phyloP scores from a whole-genome alignment of 2,113 vertebrate genomes.

The Cryptotis parvus region DNA sequence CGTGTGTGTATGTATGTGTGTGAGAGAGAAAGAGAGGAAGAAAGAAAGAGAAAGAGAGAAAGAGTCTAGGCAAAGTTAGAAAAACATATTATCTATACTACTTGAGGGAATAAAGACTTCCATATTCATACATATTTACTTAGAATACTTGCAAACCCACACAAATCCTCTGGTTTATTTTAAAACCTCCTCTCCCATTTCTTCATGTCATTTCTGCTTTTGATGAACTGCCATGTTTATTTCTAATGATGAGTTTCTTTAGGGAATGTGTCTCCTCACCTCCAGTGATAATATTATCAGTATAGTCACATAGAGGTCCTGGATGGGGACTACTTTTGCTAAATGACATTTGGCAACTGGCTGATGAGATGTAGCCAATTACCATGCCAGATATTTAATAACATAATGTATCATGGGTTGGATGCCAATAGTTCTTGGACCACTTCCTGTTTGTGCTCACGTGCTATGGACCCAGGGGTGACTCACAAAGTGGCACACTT shows the following conservation, averaged over 20 bases:
- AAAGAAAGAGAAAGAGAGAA: no score
- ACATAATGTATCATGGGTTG: constrained; percentile 78
- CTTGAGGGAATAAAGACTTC: constrained; percentile 25
- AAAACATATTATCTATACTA: not conserved
- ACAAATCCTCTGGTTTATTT: constrained; percentile 18
- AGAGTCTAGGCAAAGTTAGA: constrained; percentile 40
- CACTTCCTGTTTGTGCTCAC: constrained; percentile 70
- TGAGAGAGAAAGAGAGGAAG: no score
- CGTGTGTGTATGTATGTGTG: no score
- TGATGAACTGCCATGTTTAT: constrained; percentile 78
- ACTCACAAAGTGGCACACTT: constrained; percentile 76
- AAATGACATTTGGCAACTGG: constrained; percentile 81
- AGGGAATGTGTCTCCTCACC: constrained; percentile 78
- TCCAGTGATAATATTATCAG: constrained; percentile 80
- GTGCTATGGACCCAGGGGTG: constrained; percentile 70
- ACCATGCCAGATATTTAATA: constrained; percentile 81
- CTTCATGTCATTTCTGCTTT: constrained; percentile 48
- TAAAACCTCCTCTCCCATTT: constrained; percentile 54
- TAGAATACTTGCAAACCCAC: not conserved
- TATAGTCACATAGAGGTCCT: constrained; percentile 82
- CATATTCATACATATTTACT: not conserved
- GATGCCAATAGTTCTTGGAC: constrained; percentile 81
- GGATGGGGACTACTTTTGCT: constrained; percentile 74
- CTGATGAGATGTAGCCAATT: constrained; percentile 74
- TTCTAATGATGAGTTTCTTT: constrained; percentile 78